Evolutionary conservation across 2,113 vertebrate species (phyloP).

Genomic region (Notothenia rossii): DNA sequence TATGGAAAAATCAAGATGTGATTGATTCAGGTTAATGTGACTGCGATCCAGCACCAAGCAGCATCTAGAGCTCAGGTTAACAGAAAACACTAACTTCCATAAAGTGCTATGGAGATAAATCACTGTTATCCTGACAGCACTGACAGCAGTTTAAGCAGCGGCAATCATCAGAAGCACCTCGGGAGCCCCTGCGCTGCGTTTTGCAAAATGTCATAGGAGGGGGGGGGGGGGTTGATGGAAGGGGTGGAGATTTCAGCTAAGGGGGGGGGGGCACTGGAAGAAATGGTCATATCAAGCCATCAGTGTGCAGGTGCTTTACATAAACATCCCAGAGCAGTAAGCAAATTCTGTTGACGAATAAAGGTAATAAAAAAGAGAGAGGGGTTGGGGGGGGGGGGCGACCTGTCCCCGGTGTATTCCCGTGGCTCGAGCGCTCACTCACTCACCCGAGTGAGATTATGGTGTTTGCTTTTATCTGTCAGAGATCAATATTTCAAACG

Average conservation of each 20-base stretch:
- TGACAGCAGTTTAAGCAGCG: conserved; percentile 98
- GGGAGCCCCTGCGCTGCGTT: conserved; percentile 92
- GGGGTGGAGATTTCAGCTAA: conserved; percentile 73
- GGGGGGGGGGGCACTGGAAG: conserved; percentile 70
- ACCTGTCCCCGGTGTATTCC: conserved; percentile 90
- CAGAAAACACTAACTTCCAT: conserved; percentile 87
- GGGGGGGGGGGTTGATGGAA: conserved; percentile 67
- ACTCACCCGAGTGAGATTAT: conserved; percentile 95
- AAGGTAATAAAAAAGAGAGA: conserved; percentile 97
- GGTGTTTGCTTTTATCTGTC: conserved; percentile 99
- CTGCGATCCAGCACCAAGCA: conserved; percentile 77
- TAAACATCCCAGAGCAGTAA: conserved; percentile 95
- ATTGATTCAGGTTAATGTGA: conserved; percentile 89
- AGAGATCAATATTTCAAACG: conserved; percentile 99
- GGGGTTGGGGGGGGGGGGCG: conserved; percentile 88
- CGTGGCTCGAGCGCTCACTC: conserved; percentile 83
- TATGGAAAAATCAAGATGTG: conserved; percentile 87
- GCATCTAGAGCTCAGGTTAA: conserved; percentile 85
- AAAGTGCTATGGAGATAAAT: conserved; percentile 97
- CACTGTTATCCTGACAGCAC: conserved; percentile 94
- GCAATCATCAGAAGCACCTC: conserved; percentile 93
- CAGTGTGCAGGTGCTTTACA: conserved; percentile 89
- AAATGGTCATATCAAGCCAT: conserved; percentile 91
- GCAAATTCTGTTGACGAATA: conserved; percentile 98
- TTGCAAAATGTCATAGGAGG: conserved; percentile 91